phyloP scores from a whole-genome alignment of 2,888 invertebrate genomes.

The Leptothorax acervorum region DNA sequence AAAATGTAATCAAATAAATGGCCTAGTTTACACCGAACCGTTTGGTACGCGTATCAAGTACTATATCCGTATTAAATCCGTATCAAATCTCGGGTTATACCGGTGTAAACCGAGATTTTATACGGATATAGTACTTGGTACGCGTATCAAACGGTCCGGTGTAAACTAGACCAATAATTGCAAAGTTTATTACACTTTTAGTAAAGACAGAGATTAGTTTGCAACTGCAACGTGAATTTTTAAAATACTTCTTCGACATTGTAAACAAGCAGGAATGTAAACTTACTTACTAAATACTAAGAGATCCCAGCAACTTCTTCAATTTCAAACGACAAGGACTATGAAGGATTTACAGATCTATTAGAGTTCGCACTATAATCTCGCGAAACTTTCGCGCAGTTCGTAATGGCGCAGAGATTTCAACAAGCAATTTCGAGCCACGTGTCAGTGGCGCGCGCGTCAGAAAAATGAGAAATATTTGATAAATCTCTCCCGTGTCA shows the following conservation, averaged over 20 bases:
- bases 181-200: too few species aligned
- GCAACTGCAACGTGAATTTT: too few species aligned
- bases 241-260: background rate
- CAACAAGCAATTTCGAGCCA: constrained; percentile 41
- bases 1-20: too few species aligned
- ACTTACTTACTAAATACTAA: constrained; percentile 1
- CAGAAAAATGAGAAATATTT: constrained; percentile 53
- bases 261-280: background rate
- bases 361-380: constrained; percentile 32
- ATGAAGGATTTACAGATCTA: constrained; percentile 32
- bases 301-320: background rate
- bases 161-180: too few species aligned
- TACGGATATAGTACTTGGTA: too few species aligned
- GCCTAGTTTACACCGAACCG: too few species aligned
- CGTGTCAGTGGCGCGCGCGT: constrained; percentile 33
- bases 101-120: too few species aligned
- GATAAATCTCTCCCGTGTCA: constrained; percentile 50
- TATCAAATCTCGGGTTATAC: too few species aligned
- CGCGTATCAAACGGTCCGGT: too few species aligned
- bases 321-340: constrained; percentile 15
- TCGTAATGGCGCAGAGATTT: constrained; percentile 39
- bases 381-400: constrained; percentile 39
- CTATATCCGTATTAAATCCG: too few species aligned
- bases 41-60: too few species aligned
- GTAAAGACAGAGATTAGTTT: too few species aligned